These are phyloP conservation scores for Drosophila hydei DNA, from an alignment of 1,140 invertebrate genomes.

Conservation along the genomic window DNA sequence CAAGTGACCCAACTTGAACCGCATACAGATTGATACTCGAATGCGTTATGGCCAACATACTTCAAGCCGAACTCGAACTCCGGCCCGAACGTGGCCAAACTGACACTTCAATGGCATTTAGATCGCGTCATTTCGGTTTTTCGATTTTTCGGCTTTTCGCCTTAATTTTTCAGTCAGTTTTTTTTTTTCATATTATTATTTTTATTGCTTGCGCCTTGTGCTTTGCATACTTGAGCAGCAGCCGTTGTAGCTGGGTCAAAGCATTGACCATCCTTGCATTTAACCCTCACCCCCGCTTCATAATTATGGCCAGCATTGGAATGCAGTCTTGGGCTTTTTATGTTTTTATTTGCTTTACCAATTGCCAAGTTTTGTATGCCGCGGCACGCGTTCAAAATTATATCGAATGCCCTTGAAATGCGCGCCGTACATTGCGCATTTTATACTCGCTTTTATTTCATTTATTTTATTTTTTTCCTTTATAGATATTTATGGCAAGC, in stretches of 20 bases:
- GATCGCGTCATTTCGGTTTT: conserved; percentile 23
- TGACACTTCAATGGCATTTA: conserved; percentile 49
- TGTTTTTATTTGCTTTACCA: conserved; percentile 1
- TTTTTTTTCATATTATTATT: conserved; percentile 19
- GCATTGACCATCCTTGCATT: conserved; percentile 20
- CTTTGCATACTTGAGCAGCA: conserved; percentile 57
- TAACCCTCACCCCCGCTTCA: conserved; percentile 18
- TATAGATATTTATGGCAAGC: conserved; percentile 32
- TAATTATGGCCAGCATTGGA: conserved; percentile 24
- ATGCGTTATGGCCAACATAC: conserved; percentile 13
- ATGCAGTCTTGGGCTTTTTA: conserved; percentile 29
- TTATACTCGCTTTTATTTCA: conserved; percentile 15
- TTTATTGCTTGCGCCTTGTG: conserved; percentile 29
- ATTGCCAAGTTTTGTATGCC: conserved; percentile 18
- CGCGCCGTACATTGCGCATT: conserved; percentile 31
- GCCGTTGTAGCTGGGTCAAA: conserved; percentile 1
- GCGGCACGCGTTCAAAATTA: conserved; percentile 12
- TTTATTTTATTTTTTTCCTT: background rate
- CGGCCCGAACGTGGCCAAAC: conserved; percentile 4
- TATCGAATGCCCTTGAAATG: conserved; percentile 34
- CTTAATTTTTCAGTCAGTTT: conserved; percentile 56
- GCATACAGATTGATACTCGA: conserved; percentile 8
- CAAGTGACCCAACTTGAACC: conserved; percentile 33
- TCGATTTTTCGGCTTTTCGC: conserved; percentile 19
- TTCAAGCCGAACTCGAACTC: background rate